These are phyloP conservation scores for Drosophila kepulauana DNA, from an alignment of 1,140 invertebrate genomes.

Conservation along the genomic window DNA sequence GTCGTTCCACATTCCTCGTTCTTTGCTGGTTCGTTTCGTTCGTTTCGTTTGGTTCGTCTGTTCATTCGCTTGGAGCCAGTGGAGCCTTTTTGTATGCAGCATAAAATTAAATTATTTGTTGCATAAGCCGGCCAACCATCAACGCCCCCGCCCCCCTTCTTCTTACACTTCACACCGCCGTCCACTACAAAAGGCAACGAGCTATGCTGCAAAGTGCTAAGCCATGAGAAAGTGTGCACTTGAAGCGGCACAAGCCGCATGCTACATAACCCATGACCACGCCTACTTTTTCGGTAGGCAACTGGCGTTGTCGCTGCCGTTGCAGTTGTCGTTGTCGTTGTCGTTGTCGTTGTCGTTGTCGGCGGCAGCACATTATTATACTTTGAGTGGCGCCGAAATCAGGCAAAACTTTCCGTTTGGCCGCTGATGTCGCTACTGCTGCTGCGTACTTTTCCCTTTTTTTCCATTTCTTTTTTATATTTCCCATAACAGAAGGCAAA, in stretches of 20 bases:
- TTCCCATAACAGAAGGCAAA: slow-evolving; percentile 63
- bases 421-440: slow-evolving; percentile 8
- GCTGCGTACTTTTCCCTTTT: slow-evolving; percentile 1
- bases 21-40: slow-evolving; percentile 31
- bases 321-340: slow-evolving; percentile 19
- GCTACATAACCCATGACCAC: slow-evolving; percentile 48
- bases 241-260: slow-evolving; percentile 68
- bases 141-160: neutral
- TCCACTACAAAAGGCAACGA: slow-evolving; percentile 66
- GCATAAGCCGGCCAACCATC: slow-evolving; percentile 62
- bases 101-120: slow-evolving; percentile 84
- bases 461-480: slow-evolving; percentile 40
- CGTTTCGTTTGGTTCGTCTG: slow-evolving; percentile 28
- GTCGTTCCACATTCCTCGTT: slow-evolving; percentile 51
- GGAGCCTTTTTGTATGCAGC: slow-evolving; percentile 76
- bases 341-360: slow-evolving; percentile 29
- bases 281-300: slow-evolving; percentile 41
- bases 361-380: slow-evolving; percentile 71
- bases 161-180: too few species aligned
- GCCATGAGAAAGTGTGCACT: slow-evolving; percentile 82
- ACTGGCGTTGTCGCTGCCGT: slow-evolving; percentile 6
- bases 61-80: slow-evolving; percentile 39
- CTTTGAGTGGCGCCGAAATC: slow-evolving; percentile 75
- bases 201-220: slow-evolving; percentile 78
- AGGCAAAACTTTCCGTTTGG: slow-evolving; percentile 66